A percentile compares a stretch with the other conserved stretches of the same genome.
phyloP scores from a whole-genome alignment of 2,888 invertebrate genomes.

The Dimorphilus gyrociliatus region DNA sequence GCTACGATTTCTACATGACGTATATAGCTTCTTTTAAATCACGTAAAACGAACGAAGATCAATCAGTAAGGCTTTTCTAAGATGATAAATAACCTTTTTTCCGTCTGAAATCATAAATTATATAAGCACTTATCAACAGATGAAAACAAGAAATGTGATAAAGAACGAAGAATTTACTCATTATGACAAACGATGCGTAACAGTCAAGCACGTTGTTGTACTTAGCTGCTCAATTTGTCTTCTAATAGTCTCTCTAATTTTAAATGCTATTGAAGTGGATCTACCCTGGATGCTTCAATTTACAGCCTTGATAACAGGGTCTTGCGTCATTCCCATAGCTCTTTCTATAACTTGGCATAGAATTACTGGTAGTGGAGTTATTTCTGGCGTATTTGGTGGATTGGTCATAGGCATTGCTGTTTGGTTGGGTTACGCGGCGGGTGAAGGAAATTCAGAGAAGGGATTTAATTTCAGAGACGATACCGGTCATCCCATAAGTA shows the following conservation, averaged over 20 bases:
- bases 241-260: constrained; percentile 7
- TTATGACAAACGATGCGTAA: constrained; percentile 10
- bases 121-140: constrained; percentile 1
- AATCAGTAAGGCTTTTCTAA: background rate
- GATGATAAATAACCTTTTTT: background rate
- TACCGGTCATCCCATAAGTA: constrained; percentile 5
- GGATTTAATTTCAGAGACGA: constrained; percentile 9
- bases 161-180: constrained; percentile 11
- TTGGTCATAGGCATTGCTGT: constrained; percentile 6
- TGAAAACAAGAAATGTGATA: constrained; percentile 6
- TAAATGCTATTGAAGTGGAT: constrained; percentile 8
- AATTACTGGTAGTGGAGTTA: constrained; percentile 8
- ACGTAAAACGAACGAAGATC: background rate
- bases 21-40: constrained; percentile 10
- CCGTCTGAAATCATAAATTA: constrained; percentile 1
- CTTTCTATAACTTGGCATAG: constrained; percentile 12
- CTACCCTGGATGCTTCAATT: constrained; percentile 9
- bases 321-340: constrained; percentile 10
- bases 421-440: constrained; percentile 11
- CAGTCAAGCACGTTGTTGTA: constrained; percentile 10
- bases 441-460: constrained; percentile 6
- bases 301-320: constrained; percentile 9
- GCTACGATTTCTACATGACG: constrained; percentile 14
- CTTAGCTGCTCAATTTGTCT: constrained; percentile 5
- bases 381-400: constrained; percentile 7